Conservation (phyloP, 1,140 invertebrate species). For the Monochamus saltuarius region DNA sequence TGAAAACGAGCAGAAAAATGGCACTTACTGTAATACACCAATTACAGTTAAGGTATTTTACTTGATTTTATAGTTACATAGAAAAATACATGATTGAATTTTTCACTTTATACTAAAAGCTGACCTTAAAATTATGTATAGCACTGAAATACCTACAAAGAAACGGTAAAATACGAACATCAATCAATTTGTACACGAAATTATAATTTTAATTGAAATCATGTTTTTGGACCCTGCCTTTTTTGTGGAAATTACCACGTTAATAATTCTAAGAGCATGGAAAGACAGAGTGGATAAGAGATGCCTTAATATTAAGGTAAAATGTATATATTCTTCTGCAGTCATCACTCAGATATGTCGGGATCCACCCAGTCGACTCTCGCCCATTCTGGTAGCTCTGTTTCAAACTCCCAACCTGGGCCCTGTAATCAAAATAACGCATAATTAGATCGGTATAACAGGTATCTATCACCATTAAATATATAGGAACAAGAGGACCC, state of each 20-base stretch:
- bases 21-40: conserved; percentile 27
- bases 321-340: conserved; percentile 20
- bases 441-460: too few species aligned
- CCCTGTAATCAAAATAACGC: conserved; percentile 59
- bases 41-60: conserved; percentile 3
- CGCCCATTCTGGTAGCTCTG: conserved; percentile 85
- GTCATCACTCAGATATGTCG: conserved; percentile 50
- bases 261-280: conserved; percentile 36
- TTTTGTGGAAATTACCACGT: conserved; percentile 24
- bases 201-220: conserved; percentile 24
- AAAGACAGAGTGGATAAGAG: conserved; percentile 47
- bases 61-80: conserved; percentile 19
- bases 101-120: conserved; percentile 27
- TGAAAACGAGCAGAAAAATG: conserved; percentile 22
- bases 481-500: too few species aligned
- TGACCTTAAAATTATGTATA: conserved; percentile 25
- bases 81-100: conserved; percentile 41
- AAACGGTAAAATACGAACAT: not conserved
- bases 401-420: conserved; percentile 87
- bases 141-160: conserved; percentile 41
- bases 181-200: conserved; percentile 16
- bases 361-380: conserved; percentile 74
- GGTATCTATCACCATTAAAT: too few species aligned
- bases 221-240: conserved; percentile 45
- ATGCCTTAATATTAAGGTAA: conserved; percentile 37